Conservation (phyloP, 2,797 vertebrate species). For the Arrhamphus sclerolepis region DNA sequence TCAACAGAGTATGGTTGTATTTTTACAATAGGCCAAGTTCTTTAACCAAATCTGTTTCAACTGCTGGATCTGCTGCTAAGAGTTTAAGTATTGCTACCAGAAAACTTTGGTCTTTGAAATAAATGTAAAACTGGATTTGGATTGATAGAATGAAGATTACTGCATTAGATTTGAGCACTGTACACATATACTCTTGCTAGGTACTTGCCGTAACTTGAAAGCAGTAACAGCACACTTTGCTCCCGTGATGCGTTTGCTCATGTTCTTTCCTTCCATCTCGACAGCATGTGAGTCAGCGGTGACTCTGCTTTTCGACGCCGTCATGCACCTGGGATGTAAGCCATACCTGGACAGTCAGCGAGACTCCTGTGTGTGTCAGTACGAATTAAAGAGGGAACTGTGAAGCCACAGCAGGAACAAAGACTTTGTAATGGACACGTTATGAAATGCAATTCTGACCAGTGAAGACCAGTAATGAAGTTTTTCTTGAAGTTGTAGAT, state of each 20-base stretch:
- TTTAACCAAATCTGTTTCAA: too few species aligned
- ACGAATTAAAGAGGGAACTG: conserved; percentile 88
- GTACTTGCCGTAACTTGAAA: background rate
- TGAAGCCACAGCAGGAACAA: conserved; percentile 62
- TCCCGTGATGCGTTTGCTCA: background rate
- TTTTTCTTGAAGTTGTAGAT: conserved; percentile 8
- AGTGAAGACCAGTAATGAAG: background rate
- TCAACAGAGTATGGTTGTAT: too few species aligned
- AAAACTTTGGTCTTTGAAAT: too few species aligned
- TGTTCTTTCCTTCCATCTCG: conserved; percentile 7
- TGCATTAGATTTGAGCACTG: too few species aligned
- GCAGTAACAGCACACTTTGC: background rate
- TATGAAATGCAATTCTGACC: conserved; percentile 9
- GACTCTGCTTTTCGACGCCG: conserved; percentile 90
- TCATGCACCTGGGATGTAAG: conserved; percentile 96
- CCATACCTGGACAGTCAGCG: conserved; percentile 97
- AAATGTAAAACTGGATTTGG: too few species aligned
- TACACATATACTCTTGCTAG: background rate
- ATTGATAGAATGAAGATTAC: too few species aligned
- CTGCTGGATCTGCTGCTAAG: too few species aligned
- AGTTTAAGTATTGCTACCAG: too few species aligned
- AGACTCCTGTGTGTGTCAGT: conserved; percentile 89
- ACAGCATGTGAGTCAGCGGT: conserved; percentile 93
- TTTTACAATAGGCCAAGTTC: too few species aligned
- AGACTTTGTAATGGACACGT: conserved; percentile 5